A percentile compares a stretch with the other conserved stretches of the same genome.
Conservation (phyloP, 1,140 invertebrate genomes). For the Plectus sambesii region DNA sequence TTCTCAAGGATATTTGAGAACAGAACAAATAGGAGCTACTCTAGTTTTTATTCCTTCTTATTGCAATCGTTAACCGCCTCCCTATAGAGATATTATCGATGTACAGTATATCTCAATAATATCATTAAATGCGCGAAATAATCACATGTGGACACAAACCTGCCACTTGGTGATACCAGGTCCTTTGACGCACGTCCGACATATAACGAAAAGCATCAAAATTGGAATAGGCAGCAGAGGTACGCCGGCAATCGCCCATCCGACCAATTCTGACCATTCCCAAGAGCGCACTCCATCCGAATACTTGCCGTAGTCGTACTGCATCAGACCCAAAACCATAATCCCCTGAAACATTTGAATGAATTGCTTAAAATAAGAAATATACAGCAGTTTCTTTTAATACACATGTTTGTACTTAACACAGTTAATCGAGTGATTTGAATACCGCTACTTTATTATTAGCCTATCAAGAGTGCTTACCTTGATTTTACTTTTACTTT, state of each 20-base stretch:
- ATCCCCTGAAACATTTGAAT: no score
- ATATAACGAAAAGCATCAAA: constrained; percentile 29
- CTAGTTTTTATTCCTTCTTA: constrained; percentile 6
- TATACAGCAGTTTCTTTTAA: no score
- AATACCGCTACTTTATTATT: no score
- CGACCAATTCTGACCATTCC: constrained; percentile 36
- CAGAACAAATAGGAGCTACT: constrained; percentile 9
- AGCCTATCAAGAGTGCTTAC: no score
- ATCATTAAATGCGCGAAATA: no score
- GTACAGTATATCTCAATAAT: no score
- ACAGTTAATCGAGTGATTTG: no score
- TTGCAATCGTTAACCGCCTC: constrained; percentile 6
- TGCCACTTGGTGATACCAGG: background rate
- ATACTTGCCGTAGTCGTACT: constrained; percentile 33
- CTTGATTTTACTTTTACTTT: no score
- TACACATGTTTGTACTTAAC: no score
- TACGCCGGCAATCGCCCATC: constrained; percentile 33
- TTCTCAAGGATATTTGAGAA: constrained; percentile 3
- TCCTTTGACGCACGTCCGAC: constrained; percentile 22
- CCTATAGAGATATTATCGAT: no score
- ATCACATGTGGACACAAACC: no score
- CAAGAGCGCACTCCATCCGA: constrained; percentile 32
- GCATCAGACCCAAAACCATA: constrained; percentile 37
- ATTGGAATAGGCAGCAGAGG: constrained; percentile 41
- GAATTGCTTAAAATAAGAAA: constrained; percentile 23